These are phyloP conservation scores for Cetoscarus ocellatus DNA, from an alignment of 2,797 vertebrate species.

Conservation along the genomic window DNA sequence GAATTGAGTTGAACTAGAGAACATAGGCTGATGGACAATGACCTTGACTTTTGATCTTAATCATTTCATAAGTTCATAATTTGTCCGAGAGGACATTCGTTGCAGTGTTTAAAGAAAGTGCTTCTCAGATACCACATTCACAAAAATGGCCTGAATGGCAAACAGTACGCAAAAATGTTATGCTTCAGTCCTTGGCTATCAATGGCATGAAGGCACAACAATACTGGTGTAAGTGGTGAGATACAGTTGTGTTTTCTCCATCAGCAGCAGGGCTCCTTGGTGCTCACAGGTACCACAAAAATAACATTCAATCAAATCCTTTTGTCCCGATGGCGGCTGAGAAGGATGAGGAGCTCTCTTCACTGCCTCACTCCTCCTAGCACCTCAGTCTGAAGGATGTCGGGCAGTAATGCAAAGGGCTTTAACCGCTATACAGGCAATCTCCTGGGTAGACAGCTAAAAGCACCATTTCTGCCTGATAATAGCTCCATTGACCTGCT, in stretches of 20 bases:
- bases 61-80: too few relatives aligned
- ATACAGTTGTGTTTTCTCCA: conserved; percentile 31
- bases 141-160: too few relatives aligned
- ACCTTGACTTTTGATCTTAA: too few relatives aligned
- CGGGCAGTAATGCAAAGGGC: conserved; percentile 17
- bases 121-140: too few relatives aligned
- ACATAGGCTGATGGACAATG: too few relatives aligned
- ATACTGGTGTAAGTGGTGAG: not conserved
- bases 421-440: conserved; percentile 15
- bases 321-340: conserved; percentile 63
- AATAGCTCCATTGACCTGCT: conserved; percentile 23
- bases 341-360: conserved; percentile 39
- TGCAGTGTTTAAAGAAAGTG: too few relatives aligned
- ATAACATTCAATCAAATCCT: conserved; percentile 73
- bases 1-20: too few relatives aligned
- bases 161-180: too few relatives aligned
- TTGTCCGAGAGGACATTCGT: too few relatives aligned
- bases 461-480: conserved; percentile 22
- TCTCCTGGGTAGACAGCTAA: conserved; percentile 21
- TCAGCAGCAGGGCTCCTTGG: conserved; percentile 44
- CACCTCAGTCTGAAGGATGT: conserved; percentile 36
- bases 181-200: too few relatives aligned
- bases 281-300: conserved; percentile 43
- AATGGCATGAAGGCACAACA: too few relatives aligned
- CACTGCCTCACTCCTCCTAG: conserved; percentile 29